phyloP scores from a whole-genome alignment of 1,140 invertebrate species.

The Lysiphlebus fabarum region DNA sequence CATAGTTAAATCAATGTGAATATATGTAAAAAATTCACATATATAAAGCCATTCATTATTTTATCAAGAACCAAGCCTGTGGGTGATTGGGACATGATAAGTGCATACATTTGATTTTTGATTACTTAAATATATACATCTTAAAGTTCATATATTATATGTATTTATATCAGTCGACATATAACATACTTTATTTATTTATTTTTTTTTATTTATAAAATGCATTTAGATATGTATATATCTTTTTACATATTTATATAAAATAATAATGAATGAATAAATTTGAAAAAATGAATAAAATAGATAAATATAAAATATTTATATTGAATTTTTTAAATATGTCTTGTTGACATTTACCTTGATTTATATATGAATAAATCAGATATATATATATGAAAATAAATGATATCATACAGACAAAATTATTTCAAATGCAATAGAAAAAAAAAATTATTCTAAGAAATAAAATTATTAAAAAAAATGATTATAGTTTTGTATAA shows the following conservation, averaged over 20 bases:
- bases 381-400: slow-evolving; percentile 17
- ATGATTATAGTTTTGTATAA: not conserved
- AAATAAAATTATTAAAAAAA: not conserved
- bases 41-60: slow-evolving; percentile 19
- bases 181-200: no score
- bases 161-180: no score
- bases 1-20: slow-evolving; percentile 37
- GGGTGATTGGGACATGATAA: slow-evolving; percentile 27
- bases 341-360: no score
- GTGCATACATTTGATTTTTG: slow-evolving; percentile 17
- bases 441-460: not conserved
- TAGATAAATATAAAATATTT: no score
- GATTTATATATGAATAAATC: not conserved
- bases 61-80: not conserved
- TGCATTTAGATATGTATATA: no score
- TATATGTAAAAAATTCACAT: slow-evolving; percentile 4
- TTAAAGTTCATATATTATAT: slow-evolving; percentile 3
- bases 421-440: not conserved
- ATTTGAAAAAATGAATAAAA: no score
- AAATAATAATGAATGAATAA: no score
- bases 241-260: no score
- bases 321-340: no score
- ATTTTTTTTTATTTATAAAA: no score
- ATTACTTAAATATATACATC: slow-evolving; percentile 10
- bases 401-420: slow-evolving; percentile 22